A percentile compares a stretch with the other conserved stretches of the same genome.
These are phyloP conservation scores for Salvelinus namaycush DNA, from an alignment of 2,113 vertebrate species.

Conservation along the genomic window DNA sequence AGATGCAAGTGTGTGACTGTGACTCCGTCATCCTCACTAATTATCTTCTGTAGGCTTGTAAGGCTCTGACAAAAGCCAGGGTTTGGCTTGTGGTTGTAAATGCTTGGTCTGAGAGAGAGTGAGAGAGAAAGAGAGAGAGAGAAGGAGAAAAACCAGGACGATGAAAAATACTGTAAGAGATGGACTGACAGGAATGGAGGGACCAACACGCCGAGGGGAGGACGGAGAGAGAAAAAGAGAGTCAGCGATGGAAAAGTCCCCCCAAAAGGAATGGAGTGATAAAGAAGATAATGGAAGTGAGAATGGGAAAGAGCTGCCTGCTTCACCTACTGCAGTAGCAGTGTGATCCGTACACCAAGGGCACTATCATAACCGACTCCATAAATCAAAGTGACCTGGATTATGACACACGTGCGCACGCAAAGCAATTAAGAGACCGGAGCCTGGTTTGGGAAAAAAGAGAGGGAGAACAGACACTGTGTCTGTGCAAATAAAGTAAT, in stretches of 20 bases:
- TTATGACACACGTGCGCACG: constrained; percentile 36
- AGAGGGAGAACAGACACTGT: constrained; percentile 6
- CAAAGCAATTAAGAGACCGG: constrained; percentile 35
- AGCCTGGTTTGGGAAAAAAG: constrained; percentile 3
- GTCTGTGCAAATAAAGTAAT: constrained; percentile 11
- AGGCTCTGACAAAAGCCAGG: constrained; percentile 3
- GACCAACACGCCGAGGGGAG: background rate
- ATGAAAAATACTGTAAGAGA: too few relatives aligned
- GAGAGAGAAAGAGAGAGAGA: too few relatives aligned
- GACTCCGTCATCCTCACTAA: constrained; percentile 28
- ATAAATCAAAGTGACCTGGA: constrained; percentile 49
- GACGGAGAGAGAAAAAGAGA: background rate
- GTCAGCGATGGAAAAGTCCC: background rate
- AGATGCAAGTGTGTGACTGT: constrained; percentile 20
- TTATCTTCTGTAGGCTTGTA: constrained; percentile 30
- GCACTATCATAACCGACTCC: constrained; percentile 28
- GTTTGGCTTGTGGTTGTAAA: too few relatives aligned
- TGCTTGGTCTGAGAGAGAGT: too few relatives aligned
- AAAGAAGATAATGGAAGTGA: background rate
- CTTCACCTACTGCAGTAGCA: constrained; percentile 12
- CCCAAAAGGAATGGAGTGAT: constrained; percentile 1
- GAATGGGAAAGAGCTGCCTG: background rate
- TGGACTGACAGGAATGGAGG: too few relatives aligned
- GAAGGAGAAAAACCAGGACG: background rate
- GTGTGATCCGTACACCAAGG: constrained; percentile 24